Conservation (phyloP, 2,797 vertebrate species). For the Lemur catta region DNA sequence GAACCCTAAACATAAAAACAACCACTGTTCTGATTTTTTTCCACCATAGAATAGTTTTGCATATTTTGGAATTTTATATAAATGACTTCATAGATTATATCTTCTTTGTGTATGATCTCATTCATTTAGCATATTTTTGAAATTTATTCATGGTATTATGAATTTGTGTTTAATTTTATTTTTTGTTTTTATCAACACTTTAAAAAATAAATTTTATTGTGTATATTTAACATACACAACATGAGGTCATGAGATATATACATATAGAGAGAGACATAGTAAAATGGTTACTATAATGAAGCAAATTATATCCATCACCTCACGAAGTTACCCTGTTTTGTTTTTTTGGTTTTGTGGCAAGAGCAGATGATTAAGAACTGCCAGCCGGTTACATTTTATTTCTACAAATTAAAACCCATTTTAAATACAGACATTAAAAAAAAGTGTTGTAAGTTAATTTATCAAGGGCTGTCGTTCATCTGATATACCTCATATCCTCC, state of each 20-base stretch:
- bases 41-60: neutral
- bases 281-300: neutral
- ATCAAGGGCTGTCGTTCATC: neutral
- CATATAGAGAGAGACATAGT: neutral
- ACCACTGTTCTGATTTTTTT: neutral
- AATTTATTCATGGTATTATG: neutral
- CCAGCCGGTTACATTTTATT: neutral
- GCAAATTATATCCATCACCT: neutral
- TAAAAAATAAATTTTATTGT: neutral
- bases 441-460: neutral
- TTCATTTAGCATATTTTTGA: neutral
- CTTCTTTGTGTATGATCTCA: neutral
- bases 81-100: neutral
- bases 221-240: neutral
- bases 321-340: neutral
- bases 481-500: neutral
- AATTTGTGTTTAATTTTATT: neutral
- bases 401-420: neutral
- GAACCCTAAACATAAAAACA: neutral
- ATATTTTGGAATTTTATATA: neutral
- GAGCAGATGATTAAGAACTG: neutral
- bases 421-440: neutral
- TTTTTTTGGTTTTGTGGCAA: neutral
- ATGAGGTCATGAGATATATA: neutral
- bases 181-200: neutral